A percentile compares a stretch with the other conserved stretches of the same genome.
Conservation (phyloP, 2,888 invertebrate species). For the Macrophya annulata region DNA sequence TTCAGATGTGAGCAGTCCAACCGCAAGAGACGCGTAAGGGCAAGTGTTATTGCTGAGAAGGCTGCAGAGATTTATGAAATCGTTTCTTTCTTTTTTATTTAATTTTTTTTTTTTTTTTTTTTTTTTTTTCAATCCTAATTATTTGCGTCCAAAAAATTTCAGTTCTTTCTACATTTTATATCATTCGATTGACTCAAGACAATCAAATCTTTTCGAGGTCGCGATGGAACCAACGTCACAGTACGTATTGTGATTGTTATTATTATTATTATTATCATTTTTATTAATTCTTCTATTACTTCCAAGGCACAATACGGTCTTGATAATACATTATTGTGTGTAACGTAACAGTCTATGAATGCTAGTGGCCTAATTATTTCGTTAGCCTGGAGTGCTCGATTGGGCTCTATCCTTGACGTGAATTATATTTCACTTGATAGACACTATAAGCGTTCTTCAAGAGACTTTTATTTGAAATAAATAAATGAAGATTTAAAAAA, state of each 20-base stretch:
- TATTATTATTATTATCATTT: not conserved
- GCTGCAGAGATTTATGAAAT: not conserved
- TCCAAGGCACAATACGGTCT: not conserved
- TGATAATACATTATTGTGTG: not conserved
- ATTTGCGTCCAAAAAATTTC: not conserved
- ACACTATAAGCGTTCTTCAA: not conserved
- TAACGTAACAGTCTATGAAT: slow-evolving; percentile 20
- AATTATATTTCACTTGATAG: slow-evolving; percentile 35
- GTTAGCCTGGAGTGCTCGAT: slow-evolving; percentile 33
- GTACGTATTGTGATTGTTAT: not conserved
- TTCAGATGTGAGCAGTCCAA: slow-evolving; percentile 33
- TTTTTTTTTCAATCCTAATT: not conserved
- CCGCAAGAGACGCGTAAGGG: slow-evolving; percentile 52
- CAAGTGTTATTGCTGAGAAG: slow-evolving; percentile 30
- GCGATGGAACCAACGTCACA: not conserved
- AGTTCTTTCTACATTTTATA: not conserved
- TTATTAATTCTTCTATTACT: not conserved
- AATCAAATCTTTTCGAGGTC: too few species aligned
- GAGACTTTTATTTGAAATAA: too few species aligned
- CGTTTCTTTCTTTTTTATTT: not conserved
- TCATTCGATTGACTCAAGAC: too few species aligned
- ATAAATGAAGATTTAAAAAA: not conserved
- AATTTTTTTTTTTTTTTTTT: not conserved
- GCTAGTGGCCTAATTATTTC: slow-evolving; percentile 52
- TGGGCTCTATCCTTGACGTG: slow-evolving; percentile 39